Conservation (phyloP, 2,888 invertebrate genomes). For the Seladonia tumulorum region DNA sequence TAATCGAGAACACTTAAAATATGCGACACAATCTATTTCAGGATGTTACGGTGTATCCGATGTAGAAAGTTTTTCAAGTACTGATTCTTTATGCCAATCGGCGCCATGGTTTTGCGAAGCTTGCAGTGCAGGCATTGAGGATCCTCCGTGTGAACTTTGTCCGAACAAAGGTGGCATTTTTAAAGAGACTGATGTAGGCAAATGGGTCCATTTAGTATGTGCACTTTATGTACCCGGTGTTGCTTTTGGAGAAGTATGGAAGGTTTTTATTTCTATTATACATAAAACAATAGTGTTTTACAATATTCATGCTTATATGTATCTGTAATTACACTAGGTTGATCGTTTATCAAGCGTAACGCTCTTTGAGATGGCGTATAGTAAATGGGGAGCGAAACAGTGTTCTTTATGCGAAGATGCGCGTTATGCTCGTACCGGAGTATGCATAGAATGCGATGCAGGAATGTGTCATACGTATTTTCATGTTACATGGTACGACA, state of each 20-base stretch:
- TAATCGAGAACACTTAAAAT: background rate
- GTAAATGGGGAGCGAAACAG: slow-evolving; percentile 96
- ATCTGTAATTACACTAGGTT: slow-evolving; percentile 84
- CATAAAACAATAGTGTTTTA: slow-evolving; percentile 15
- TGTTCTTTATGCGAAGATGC: slow-evolving; percentile 96
- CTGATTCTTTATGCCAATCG: slow-evolving; percentile 96
- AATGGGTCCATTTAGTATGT: slow-evolving; percentile 99
- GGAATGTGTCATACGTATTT: slow-evolving; percentile 99
- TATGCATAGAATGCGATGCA: slow-evolving; percentile 98
- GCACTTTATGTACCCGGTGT: slow-evolving; percentile 99
- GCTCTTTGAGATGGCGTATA: slow-evolving; percentile 98
- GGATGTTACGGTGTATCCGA: slow-evolving; percentile 98
- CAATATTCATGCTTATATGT: background rate
- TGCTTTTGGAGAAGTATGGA: slow-evolving; percentile 94
- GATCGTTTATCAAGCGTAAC: slow-evolving; percentile 96
- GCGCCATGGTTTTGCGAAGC: slow-evolving; percentile 99
- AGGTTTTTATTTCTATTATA: slow-evolving; percentile 1
- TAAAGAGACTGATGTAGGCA: slow-evolving; percentile 98
- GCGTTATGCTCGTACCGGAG: slow-evolving; percentile 95
- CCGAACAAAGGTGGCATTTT: slow-evolving; percentile 96
- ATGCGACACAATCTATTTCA: slow-evolving; percentile 73
- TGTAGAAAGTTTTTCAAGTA: slow-evolving; percentile 95
- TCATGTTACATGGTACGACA: slow-evolving; percentile 95
- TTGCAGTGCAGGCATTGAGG: slow-evolving; percentile 95
- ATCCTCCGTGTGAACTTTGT: slow-evolving; percentile 97